Evolutionary conservation across 2,888 invertebrate genomes (phyloP), one percentile per base, ranked within the genome.

Genomic region (Melieria picta): DNA sequence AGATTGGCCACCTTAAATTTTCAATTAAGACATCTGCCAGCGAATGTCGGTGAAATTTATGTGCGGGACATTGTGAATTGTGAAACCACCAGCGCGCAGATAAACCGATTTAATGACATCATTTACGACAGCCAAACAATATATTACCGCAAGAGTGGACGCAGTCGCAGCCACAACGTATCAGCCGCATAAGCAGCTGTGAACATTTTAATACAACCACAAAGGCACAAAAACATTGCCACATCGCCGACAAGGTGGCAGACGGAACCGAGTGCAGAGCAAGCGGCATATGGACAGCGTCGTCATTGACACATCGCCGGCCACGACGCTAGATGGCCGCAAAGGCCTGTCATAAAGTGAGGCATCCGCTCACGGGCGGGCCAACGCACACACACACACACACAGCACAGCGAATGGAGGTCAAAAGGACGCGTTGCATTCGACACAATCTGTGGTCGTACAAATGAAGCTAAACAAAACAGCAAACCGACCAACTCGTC

Each of bases 11-110:
- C 70, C 74, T 77, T 72, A 77, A 75, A 76, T 77, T 3, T 83
- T 83, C 82, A 83, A 83, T 84, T 84, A 82, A 83, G 83, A 83
- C 83, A 83, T 84, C 84, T 83, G 83, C 80, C 70, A 82, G 82
- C 81, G 75, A 79, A 81, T 72, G 74, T 73, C 72, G 42, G 62
- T 61, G 66, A 65, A 69, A 72, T 69, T 69, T 69, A 72, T 69
- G 72, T 48, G 45, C 69, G 57, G 62, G 66, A 65, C 58, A 60
- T 67, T 67, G 60, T 61, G 67, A 48, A 67, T 61, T 61, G 42
- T 48, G 47, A 63, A 69, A 63, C 57, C 46, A 47, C 46, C 47
- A 62, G 45, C 9, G 65, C 62, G 48, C 65, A 57, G 65, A 71
- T 73, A 66, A 74, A 69, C 13, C 63, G 13, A 63, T 74, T 74